Evolutionary conservation across 2,888 invertebrate species (phyloP).

Genomic region (Agrochola circellaris): DNA sequence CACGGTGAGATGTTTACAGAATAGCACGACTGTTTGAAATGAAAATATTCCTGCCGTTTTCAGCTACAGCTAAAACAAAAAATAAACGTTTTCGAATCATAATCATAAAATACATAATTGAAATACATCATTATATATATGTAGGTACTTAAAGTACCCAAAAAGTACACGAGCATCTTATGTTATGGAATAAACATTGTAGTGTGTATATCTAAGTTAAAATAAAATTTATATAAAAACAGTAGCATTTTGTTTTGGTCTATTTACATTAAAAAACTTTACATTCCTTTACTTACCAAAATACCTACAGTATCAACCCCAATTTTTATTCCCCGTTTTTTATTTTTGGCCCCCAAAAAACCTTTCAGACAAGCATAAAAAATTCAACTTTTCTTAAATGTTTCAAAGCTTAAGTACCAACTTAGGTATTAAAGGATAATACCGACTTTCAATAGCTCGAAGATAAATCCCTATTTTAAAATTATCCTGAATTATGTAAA

Average conservation of each 20-base stretch:
- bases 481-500: conserved; percentile 30
- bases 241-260: not conserved
- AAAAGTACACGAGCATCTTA: not conserved
- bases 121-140: not conserved
- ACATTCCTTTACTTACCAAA: conserved; percentile 13
- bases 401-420: not conserved
- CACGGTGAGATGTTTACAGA: no score
- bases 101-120: not conserved
- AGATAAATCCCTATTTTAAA: conserved; percentile 12
- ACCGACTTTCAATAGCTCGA: conserved; percentile 25
- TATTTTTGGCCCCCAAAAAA: not conserved
- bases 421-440: conserved; percentile 1
- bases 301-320: not conserved
- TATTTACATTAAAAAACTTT: conserved; percentile 15
- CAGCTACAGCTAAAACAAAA: not conserved
- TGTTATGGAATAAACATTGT: not conserved
- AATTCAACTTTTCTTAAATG: not conserved
- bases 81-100: not conserved
- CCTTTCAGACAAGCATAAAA: not conserved
- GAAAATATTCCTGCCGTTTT: no score
- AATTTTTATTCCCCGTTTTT: not conserved
- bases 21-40: not conserved
- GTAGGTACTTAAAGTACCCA: not conserved
- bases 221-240: not conserved
- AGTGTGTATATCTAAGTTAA: not conserved